Base-by-base conservation (phyloP, 2,888 invertebrate genomes). In the Ophioninae sp. region DNA sequence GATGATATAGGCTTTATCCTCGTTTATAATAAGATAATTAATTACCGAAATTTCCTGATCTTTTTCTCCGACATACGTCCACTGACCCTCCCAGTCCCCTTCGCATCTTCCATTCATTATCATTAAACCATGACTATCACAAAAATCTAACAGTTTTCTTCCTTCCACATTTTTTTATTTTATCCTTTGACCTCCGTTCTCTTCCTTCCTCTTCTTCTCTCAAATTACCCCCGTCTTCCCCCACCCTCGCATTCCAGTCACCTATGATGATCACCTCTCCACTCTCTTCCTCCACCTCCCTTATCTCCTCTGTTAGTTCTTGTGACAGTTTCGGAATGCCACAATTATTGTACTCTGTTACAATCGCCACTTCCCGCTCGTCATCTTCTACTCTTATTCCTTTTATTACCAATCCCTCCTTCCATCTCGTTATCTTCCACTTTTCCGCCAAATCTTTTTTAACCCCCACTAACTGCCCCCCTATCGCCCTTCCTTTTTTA, bases 161-260 rank as follows among this genome's bases (percentile, higher is more conserved):
- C 75, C 64, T 20, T 81, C 79, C 6, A 41, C n/a, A 2, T 10
- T 85, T 83, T 44, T 75, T 23, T 39, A 20, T 44, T 39, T 10
- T 17, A 56, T 82, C 82, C 57, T 80, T 79, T 1, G 81, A 79
- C 1, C 6, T 30, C n/a, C 77, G 69, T 2, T 21, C 56, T 5
- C 59, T 21, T 10, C 41, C 37, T 13, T 59, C 57, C 0, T 68
- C 68, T 39, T 59, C 64, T 7, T 44, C 44, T 7, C 61, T 56
- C 8, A 73, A 37, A 13, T 41, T 72, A 6, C 72, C 79, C 8
- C 64, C 56, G 0, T 73, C 62, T 1, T 62, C 30, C 5, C 70
- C 72, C 3, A 69, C 77, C 30, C 80, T 79, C 17, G 82, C 78
- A 56, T 84, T 79, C 82, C 78, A 67, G 41, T 85, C 82, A 5